Evolutionary conservation across 2,888 invertebrate species (phyloP), one percentile per base, ranked within the genome.

Genomic region (Drosophila mettleri): DNA sequence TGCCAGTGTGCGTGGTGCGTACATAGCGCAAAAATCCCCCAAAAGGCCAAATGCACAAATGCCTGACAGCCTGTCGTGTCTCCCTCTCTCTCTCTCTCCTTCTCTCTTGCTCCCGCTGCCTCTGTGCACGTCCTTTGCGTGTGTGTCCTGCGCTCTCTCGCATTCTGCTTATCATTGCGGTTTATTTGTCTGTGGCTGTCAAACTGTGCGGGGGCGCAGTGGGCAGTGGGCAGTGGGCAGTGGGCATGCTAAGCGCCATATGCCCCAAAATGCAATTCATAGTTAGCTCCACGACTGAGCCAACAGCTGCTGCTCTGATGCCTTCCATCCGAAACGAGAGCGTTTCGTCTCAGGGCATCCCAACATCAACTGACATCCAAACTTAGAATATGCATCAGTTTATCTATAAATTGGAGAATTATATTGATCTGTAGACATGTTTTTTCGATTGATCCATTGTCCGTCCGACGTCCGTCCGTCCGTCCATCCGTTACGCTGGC

Each of bases 141-240:
- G 46, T 53, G 18, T 45, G 46, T 66, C 61, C 51, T 67, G 33
- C 57, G 58, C 61, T 58, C 61, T 58, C 55, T 69, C 73, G 55
- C 58, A 62, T 73, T 78, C 53, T 66, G 69, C 78, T 76, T 78
- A 76, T 76, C 76, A 78, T 76, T 76, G 76, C 76, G 76, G 78
- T 74, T 76, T 76, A 76, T 78, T 78, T 78, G 74, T 57, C 74
- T 73, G 53, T 54, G 66, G 9, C 73, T 73, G 69, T 68, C 74
- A 73, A 72, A 63, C 73, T 62, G 63, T 73, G 54, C 46, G 41
- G 29, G 14, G 10, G n/a, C 29, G 9, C 9, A 10, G 36, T 10
- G 16, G 14, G 36, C 14, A 20, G 14, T 12, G 18, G 36, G 54
- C 18, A 54, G n/a, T 48, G 31, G 18, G 24, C 54, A 66, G 65